Conservation (phyloP, 2,888 invertebrate species). For the Girardia tigrina region DNA sequence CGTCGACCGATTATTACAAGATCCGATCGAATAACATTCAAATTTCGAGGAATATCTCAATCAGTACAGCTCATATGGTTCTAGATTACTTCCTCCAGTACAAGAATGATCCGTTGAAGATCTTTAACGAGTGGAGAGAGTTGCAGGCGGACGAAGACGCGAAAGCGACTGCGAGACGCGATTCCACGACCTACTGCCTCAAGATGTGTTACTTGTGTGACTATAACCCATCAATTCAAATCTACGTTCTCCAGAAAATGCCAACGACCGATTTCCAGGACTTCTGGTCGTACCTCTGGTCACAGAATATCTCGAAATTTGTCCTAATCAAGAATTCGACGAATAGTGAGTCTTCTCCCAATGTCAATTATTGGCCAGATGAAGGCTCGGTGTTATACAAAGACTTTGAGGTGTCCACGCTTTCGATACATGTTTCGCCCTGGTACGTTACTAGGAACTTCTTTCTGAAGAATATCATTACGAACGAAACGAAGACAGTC, state of each 20-base stretch:
- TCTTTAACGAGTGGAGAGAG: background rate
- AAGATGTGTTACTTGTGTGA: constrained; percentile 14
- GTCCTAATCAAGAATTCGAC: background rate
- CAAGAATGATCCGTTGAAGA: background rate
- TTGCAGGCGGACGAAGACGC: background rate
- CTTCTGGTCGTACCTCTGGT: background rate
- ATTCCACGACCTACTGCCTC: background rate
- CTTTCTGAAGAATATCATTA: background rate
- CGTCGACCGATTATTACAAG: background rate
- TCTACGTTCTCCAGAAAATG: background rate
- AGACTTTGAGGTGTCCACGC: background rate
- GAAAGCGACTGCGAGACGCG: background rate
- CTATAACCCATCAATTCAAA: constrained; percentile 1
- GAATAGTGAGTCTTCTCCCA: background rate
- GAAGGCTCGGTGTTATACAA: background rate
- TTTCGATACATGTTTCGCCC: background rate
- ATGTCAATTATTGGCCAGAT: background rate
- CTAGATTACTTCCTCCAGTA: background rate
- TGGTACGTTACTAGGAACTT: background rate
- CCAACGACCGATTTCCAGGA: background rate
- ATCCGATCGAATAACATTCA: constrained; percentile 8
- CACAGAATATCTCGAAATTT: background rate
- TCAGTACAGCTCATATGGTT: background rate
- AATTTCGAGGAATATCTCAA: background rate
- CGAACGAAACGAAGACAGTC: background rate